Conservation (phyloP, 2,888 invertebrate species). For the Hermodice carunculata region DNA sequence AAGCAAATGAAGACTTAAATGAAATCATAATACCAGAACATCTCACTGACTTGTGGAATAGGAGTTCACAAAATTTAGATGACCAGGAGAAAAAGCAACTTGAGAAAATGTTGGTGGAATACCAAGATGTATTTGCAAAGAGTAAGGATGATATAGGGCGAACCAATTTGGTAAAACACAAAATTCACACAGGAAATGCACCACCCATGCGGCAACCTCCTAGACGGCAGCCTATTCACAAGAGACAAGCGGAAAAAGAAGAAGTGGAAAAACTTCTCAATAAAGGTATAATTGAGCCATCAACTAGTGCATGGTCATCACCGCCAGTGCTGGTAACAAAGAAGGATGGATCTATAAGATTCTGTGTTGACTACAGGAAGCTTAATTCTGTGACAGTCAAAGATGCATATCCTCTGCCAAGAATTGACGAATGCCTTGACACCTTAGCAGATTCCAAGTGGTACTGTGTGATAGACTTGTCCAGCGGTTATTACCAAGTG, state of each 20-base stretch:
- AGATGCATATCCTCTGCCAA: slow-evolving; percentile 37
- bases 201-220: slow-evolving; percentile 5
- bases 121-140: neutral
- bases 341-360: slow-evolving; percentile 23
- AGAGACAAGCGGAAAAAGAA: neutral
- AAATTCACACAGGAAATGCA: neutral
- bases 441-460: slow-evolving; percentile 33
- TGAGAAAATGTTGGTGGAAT: too few relatives aligned
- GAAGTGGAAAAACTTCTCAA: neutral
- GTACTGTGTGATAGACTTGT: slow-evolving; percentile 41
- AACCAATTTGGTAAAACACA: neutral
- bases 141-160: neutral
- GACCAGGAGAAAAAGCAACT: too few relatives aligned
- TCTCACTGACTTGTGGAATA: too few relatives aligned
- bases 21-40: too few relatives aligned
- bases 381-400: slow-evolving; percentile 32
- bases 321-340: slow-evolving; percentile 28
- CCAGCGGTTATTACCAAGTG: slow-evolving; percentile 46
- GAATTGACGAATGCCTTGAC: slow-evolving; percentile 31
- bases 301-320: neutral
- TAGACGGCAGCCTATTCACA: neutral
- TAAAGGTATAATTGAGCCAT: neutral
- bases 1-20: too few relatives aligned
- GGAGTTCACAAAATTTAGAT: too few relatives aligned
- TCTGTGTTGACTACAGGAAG: slow-evolving; percentile 37